Percentiles rank a stretch among this genome's conserved stretches.
phyloP scores from a whole-genome alignment of 1,140 invertebrate species.

The Copidosoma floridanum region DNA sequence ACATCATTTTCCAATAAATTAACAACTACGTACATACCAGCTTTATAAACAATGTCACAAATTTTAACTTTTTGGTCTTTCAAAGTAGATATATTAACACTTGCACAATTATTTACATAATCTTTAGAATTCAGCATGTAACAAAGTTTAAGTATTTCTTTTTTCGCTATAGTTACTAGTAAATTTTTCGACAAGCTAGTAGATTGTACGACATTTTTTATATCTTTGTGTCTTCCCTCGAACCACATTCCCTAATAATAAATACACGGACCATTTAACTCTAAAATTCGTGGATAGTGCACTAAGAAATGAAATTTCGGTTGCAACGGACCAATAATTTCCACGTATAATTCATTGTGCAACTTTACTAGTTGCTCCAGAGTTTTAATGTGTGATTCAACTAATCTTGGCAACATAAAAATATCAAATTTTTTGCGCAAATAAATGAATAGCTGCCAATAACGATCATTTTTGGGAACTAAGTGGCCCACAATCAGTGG shows the following conservation, averaged over 20 bases:
- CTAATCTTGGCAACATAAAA: not conserved
- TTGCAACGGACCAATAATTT: not conserved
- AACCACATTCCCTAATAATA: constrained; percentile 2
- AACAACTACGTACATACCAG: not conserved
- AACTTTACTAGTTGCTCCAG: not conserved
- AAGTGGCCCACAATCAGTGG: not conserved
- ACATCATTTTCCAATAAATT: not conserved
- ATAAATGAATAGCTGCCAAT: not conserved
- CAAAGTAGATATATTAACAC: no score
- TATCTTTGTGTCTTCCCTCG: not conserved
- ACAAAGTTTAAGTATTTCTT: not conserved
- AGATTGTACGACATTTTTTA: not conserved
- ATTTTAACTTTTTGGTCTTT: no score
- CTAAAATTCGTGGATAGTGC: not conserved
- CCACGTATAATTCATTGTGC: not conserved
- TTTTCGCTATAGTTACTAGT: not conserved
- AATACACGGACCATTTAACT: not conserved
- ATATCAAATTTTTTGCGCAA: not conserved
- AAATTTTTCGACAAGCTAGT: not conserved
- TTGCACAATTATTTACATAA: not conserved
- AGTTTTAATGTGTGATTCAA: not conserved
- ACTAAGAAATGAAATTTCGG: constrained; percentile 10
- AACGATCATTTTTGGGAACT: not conserved
- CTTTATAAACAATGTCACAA: not conserved
- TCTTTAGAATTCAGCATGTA: not conserved